Evolutionary conservation across 2,797 vertebrate species (phyloP).

Genomic region (Selene dorsalis): DNA sequence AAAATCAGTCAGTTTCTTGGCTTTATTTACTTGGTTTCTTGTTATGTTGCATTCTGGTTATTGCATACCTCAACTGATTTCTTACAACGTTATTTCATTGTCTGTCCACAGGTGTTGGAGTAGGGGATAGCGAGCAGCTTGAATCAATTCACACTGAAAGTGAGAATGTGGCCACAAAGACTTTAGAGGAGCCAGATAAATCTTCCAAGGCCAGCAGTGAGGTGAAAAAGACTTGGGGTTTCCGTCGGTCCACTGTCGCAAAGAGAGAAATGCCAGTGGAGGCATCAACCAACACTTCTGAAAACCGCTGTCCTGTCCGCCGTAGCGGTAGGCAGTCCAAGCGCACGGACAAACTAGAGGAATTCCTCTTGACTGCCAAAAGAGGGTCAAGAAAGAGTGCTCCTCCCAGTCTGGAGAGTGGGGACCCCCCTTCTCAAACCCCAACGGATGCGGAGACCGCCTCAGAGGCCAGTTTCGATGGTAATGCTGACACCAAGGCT

Average conservation of each 20-base stretch:
- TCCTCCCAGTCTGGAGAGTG: conserved; percentile 86
- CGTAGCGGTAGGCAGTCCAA: conserved; percentile 96
- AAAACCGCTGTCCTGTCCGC: conserved; percentile 87
- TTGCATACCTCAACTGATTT: conserved; percentile 6
- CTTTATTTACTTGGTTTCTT: neutral
- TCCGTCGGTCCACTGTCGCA: conserved; percentile 92
- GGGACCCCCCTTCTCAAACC: conserved; percentile 90
- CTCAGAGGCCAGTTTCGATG: conserved; percentile 95
- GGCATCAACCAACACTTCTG: conserved; percentile 80
- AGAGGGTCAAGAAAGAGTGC: conserved; percentile 84
- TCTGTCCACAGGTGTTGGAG: conserved; percentile 53
- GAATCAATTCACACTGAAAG: conserved; percentile 45
- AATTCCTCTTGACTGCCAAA: conserved; percentile 94
- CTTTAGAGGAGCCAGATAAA: conserved; percentile 73
- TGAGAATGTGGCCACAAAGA: conserved; percentile 65
- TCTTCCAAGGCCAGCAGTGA: conserved; percentile 86
- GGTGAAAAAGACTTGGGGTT: conserved; percentile 93
- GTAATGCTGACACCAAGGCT: conserved; percentile 85
- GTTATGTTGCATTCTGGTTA: neutral
- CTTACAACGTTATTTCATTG: conserved; percentile 26
- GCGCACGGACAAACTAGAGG: conserved; percentile 94
- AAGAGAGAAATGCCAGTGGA: conserved; percentile 92
- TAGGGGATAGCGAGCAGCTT: conserved; percentile 44
- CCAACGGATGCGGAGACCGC: conserved; percentile 93
- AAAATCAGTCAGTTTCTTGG: neutral